These are phyloP conservation scores for Furcula furcula DNA, from an alignment of 2,888 invertebrate genomes.

Conservation along the genomic window DNA sequence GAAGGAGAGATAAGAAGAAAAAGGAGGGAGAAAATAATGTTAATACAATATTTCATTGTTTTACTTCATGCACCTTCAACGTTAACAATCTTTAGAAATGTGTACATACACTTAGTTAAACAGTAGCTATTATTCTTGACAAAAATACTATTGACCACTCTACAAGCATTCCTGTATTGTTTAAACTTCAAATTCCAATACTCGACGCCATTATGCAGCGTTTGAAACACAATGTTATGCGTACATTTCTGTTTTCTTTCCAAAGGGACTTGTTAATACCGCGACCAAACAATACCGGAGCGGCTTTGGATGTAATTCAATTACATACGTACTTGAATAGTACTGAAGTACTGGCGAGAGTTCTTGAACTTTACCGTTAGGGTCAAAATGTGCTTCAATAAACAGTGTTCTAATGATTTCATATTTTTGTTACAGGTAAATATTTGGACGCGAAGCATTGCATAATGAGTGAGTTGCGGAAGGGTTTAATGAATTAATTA, in stretches of 20 bases:
- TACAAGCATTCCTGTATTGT: conserved; percentile 41
- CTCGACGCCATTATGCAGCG: conserved; percentile 38
- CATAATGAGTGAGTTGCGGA: conserved; percentile 21
- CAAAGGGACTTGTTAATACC: conserved; percentile 40
- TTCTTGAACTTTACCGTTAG: conserved; percentile 37
- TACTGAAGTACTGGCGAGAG: conserved; percentile 20
- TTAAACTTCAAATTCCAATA: conserved; percentile 54
- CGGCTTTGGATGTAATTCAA: conserved; percentile 41
- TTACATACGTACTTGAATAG: conserved; percentile 27
- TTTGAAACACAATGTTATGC: conserved; percentile 34
- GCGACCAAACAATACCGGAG: conserved; percentile 38
- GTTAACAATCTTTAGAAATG: conserved; percentile 7
- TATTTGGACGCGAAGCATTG: conserved; percentile 12
- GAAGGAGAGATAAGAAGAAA: too few relatives aligned
- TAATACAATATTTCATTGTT: conserved; percentile 1
- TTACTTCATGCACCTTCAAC: conserved; percentile 10
- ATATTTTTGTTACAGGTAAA: conserved; percentile 51
- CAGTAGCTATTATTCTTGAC: conserved; percentile 20
- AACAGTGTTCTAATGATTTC: conserved; percentile 31
- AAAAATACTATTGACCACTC: conserved; percentile 31
- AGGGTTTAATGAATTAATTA: conserved; percentile 4
- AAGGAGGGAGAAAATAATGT: too few relatives aligned
- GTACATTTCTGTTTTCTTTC: conserved; percentile 42
- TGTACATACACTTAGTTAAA: conserved; percentile 16
- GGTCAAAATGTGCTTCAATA: conserved; percentile 31